These are phyloP conservation scores for Drosophila borealis DNA, from an alignment of 2,888 invertebrate species.

Conservation along the genomic window DNA sequence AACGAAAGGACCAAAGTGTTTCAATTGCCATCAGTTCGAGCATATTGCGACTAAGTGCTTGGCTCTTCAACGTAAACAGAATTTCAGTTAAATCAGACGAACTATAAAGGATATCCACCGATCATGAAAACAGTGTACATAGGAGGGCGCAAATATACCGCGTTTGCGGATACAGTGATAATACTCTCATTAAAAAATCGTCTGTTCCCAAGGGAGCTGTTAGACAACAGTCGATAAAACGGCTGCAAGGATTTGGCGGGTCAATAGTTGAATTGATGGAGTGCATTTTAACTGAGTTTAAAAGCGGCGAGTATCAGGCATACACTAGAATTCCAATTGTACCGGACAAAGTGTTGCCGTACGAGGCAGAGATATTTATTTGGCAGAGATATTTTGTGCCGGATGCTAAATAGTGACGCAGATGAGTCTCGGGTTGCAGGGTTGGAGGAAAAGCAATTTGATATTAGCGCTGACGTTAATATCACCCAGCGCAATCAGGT, in stretches of 20 bases:
- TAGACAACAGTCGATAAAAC: neutral
- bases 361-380: neutral
- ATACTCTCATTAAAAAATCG: neutral
- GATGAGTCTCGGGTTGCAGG: neutral
- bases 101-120: neutral
- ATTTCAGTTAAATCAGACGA: neutral
- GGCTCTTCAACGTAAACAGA: neutral
- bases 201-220: neutral
- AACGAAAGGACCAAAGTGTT: neutral
- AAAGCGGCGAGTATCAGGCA: neutral
- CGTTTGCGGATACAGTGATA: neutral
- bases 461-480: neutral
- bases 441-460: neutral
- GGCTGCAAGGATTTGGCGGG: neutral
- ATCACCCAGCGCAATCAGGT: neutral
- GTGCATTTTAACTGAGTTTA: neutral
- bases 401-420: neutral
- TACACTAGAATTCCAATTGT: neutral
- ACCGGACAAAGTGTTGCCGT: neutral
- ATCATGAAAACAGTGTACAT: slow-evolving; percentile 3
- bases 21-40: neutral
- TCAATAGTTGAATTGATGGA: neutral
- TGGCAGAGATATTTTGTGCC: neutral
- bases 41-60: slow-evolving; percentile 1
- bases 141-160: neutral